Base-by-base conservation (phyloP, 2,888 invertebrate genomes). In the Perizoma affinitatum region DNA sequence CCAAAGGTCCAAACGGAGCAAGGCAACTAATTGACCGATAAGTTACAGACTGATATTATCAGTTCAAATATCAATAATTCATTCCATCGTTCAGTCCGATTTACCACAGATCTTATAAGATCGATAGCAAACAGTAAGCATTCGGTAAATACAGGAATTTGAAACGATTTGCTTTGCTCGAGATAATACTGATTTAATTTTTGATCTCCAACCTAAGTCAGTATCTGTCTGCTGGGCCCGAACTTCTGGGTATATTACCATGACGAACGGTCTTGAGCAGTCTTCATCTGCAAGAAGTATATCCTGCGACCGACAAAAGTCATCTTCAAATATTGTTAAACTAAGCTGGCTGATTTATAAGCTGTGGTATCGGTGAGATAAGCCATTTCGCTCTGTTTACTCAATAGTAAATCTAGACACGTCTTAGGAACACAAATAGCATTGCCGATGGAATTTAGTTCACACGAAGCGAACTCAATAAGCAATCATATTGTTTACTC, bases 351-450 rank as follows among this genome's bases (percentile, higher is more conserved):
- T 55, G 6, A 35, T n/a, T 9, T 38, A 22, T n/a, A 47, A n/a
- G 36, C 52, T 52, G 10, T 53, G 33, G 5, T 36, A 43, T 35
- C 4, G 5, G 22, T 56, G 71, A 76, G 75, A 73, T 73, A 75
- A 66, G 65, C 68, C 68, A 70, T 72, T 74, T 74, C 68, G 68
- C 67, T 72, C 71, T 78, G 70, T 78, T 76, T 74, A 67, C 65
- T 66, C 61, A 69, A 74, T 65, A 71, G 68, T 61, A 54, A 67
- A 67, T 62, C 60, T 65, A 65, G 51, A 65, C 73, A 58, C 51
- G 57, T 55, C 58, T 58, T 65, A 70, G 64, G 66, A 67, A 67
- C 68, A 66, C 63, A 67, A 61, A 61, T 54, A 59, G 54, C 44
- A 22, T 41, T 45, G 60, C 58, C 52, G 54, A 61, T 69, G 61